Conservation (phyloP, 2,797 vertebrate genomes). For the Danio albolineatus region DNA sequence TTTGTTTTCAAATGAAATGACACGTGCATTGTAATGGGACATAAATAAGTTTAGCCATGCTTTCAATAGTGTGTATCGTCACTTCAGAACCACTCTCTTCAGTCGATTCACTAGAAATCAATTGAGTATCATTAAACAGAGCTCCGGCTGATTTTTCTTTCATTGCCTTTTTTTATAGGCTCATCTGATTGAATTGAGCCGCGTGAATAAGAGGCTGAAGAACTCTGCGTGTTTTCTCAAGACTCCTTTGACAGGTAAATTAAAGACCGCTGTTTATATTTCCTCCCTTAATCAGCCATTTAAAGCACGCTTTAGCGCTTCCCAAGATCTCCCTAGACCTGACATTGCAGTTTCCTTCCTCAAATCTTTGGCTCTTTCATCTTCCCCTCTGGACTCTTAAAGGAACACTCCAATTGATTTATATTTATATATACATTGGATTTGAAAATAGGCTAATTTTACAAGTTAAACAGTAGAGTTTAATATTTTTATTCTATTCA, state of each 20-base stretch:
- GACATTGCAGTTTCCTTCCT: constrained; percentile 33
- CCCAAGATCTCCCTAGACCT: constrained; percentile 31
- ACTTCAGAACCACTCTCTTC: constrained; percentile 8
- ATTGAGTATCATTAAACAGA: constrained; percentile 37
- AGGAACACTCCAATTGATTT: no score
- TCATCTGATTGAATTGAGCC: constrained; percentile 38
- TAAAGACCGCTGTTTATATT: constrained; percentile 22
- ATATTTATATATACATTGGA: no score
- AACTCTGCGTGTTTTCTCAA: constrained; percentile 28
- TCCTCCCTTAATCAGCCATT: constrained; percentile 25
- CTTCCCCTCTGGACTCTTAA: constrained; percentile 23
- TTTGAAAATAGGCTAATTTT: no score
- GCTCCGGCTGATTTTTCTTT: constrained; percentile 38
- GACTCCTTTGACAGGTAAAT: constrained; percentile 51
- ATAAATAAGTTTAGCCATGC: background rate
- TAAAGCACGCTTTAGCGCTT: constrained; percentile 22
- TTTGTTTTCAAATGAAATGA: background rate
- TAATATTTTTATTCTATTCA: no score
- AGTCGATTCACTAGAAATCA: constrained; percentile 22
- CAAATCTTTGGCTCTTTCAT: background rate
- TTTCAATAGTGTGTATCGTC: constrained; percentile 15
- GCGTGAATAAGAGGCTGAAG: constrained; percentile 19
- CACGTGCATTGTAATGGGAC: background rate
- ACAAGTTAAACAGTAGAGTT: no score
- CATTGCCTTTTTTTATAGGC: constrained; percentile 43